Evolutionary conservation across 2,888 invertebrate species (phyloP), one percentile per base, ranked within the genome.

Genomic region (Lasioglossum figueresi): DNA sequence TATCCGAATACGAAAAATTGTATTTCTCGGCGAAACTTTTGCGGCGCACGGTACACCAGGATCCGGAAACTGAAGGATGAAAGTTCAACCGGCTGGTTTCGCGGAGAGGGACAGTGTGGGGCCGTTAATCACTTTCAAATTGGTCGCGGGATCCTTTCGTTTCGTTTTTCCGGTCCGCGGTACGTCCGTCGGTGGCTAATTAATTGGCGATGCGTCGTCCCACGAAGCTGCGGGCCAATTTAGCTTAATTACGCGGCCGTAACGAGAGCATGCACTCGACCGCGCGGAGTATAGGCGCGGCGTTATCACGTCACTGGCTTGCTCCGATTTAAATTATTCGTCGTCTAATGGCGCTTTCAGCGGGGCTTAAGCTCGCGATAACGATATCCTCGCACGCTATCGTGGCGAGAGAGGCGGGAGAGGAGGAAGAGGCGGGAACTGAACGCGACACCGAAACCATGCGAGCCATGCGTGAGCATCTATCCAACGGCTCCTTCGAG

Each of bases 261-360:
- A 80, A 79, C 72, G 80, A 70, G 79, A 77, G 76, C 82, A 73
- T 68, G 63, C 71, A 71, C 37, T 80, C 52, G 76, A 56, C 82
- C 23, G n/a, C n/a, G 70, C n/a, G 73, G 66, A 59, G 37, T 71
- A 63, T 48, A 72, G 45, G 80, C 43, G 63, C 27, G 45, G 19
- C 76, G 83, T 89, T 89, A 88, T 88, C 88, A 73, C 87, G 79
- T 88, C 80, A 73, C 83, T 79, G 83, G 87, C 68, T 83, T 76
- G 74, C 86, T 87, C 82, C 78, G 88, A 90, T 89, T 90, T 88
- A 89, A 90, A 89, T 90, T 90, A 88, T 84, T 84, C 83, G 74
- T 70, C 83, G 77, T 84, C 82, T 90, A 90, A 90, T 84, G 86
- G 90, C 83, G 90, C 89, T 89, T 89, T 90, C 88, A 87, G 82